phyloP scores from a whole-genome alignment of 2,113 vertebrate species.

The Zapus hudsonius region DNA sequence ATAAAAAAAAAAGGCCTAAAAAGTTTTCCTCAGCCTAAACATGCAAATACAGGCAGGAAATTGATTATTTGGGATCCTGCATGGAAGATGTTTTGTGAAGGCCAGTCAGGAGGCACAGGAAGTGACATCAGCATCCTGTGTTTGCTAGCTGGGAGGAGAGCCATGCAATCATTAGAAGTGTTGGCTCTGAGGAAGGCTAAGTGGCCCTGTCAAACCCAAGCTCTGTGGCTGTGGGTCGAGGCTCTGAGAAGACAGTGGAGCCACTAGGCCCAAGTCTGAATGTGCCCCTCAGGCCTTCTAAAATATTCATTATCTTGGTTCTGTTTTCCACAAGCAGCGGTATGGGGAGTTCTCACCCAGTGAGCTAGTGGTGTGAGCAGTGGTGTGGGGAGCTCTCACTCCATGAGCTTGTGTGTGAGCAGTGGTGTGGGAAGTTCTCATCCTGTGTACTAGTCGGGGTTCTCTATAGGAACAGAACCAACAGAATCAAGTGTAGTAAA shows the following conservation, averaged over 20 bases:
- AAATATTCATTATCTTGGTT: no score
- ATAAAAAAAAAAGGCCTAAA: slow-evolving; percentile 32
- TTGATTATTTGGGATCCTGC: slow-evolving; percentile 47
- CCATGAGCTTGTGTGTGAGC: no score
- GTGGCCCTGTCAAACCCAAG: neutral
- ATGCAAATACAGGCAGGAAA: slow-evolving; percentile 57
- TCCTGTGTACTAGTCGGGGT: no score
- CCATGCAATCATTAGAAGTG: neutral
- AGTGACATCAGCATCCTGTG: neutral
- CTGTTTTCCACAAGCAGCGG: no score
- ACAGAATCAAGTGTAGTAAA: no score
- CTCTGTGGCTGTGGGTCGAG: neutral
- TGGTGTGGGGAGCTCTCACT: no score
- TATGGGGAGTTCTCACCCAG: neutral
- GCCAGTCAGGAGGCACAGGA: neutral
- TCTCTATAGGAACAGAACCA: no score
- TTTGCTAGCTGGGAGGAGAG: slow-evolving; percentile 15
- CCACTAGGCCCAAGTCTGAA: neutral
- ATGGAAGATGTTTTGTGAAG: neutral
- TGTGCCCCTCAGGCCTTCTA: neutral
- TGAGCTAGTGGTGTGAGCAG: no score
- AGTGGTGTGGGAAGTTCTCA: no score
- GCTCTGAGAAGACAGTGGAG: neutral
- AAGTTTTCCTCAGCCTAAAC: slow-evolving; percentile 47
- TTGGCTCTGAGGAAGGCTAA: neutral